Evolutionary conservation across 2,888 invertebrate genomes (phyloP), one percentile per base, ranked within the genome.

Genomic region (Subacronicta megacephala): DNA sequence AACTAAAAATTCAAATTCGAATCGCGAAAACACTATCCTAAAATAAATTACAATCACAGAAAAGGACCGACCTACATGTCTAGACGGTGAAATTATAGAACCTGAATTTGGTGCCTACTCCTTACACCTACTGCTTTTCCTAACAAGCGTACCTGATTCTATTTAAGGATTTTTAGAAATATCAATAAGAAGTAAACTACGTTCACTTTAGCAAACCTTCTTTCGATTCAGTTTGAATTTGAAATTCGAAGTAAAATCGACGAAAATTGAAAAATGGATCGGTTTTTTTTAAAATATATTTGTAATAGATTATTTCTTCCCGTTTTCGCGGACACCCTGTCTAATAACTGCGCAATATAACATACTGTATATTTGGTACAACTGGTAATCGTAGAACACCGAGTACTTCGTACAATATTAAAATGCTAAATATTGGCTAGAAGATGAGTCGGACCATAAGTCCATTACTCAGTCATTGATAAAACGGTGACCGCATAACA

Each of bases 401-500:
- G 12, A n/a, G n/a, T n/a, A n/a, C 40, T 44, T 36, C 52, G 38
- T 20, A 29, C 10, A 46, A 18, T 45, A 61, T 59, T 55, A 44
- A 46, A 59, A 55, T 57, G 58, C 33, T 38, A 17, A 42, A 45
- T 64, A 62, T 65, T 68, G 62, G 64, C 62, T 56, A 65, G 54
- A 52, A 65, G 54, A 52, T 46, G 38, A 46, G 46, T 36, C 16
- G 41, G 37, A 55, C 40, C 31, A 31, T n/a, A n/a, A 31, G 31
- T 60, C 55, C 20, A 72, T 71, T 72, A 68, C 63, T 61, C 69
- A 70, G 69, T 63, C 75, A 80, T 81, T 80, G 77, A 82, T 85
- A 81, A 80, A 82, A 82, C 67, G 57, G 77, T 81, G 78, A 80
- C 80, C 79, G 64, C 81, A 75, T 80, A 80, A 77, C 72, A 70